Percentiles rank a stretch among this genome's conserved stretches.
Conservation (phyloP, 2,797 vertebrate species). For the Orestias chungarensis region DNA sequence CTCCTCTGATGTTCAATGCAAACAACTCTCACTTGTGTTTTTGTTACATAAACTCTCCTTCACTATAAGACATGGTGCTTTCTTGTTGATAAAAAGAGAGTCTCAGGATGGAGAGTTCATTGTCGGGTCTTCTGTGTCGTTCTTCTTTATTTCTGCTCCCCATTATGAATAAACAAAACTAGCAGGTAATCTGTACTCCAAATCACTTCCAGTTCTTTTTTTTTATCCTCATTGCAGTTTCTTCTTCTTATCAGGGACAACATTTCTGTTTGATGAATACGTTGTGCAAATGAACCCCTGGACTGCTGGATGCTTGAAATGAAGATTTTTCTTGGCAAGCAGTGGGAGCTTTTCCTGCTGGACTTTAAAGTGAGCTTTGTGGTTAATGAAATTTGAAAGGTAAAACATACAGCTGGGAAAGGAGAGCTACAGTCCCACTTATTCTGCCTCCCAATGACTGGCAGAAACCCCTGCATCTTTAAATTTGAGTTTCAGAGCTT, state of each 20-base stretch:
- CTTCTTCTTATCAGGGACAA: constrained; percentile 7
- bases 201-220: constrained; percentile 7
- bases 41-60: constrained; percentile 28
- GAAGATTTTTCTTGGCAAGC: constrained; percentile 28
- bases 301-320: constrained; percentile 5
- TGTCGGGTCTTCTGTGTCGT: constrained; percentile 12
- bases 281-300: constrained; percentile 21
- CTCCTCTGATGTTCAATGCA: constrained; percentile 75
- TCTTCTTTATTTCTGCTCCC: constrained; percentile 17
- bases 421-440: constrained; percentile 23
- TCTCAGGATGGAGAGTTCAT: constrained; percentile 51
- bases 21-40: constrained; percentile 80
- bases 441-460: constrained; percentile 6
- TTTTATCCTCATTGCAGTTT: not conserved
- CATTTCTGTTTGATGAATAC: constrained; percentile 18
- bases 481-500: constrained; percentile 32
- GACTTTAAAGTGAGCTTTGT: constrained; percentile 51
- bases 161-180: constrained; percentile 12
- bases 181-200: constrained; percentile 8
- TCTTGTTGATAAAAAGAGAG: constrained; percentile 59
- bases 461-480: constrained; percentile 26
- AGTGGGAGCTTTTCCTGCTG: constrained; percentile 33
- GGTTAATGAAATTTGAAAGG: constrained; percentile 46
- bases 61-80: constrained; percentile 42
- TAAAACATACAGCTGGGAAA: constrained; percentile 57